These are phyloP conservation scores for Staurois parvus DNA, from an alignment of 2,797 vertebrate species.

Conservation along the genomic window DNA sequence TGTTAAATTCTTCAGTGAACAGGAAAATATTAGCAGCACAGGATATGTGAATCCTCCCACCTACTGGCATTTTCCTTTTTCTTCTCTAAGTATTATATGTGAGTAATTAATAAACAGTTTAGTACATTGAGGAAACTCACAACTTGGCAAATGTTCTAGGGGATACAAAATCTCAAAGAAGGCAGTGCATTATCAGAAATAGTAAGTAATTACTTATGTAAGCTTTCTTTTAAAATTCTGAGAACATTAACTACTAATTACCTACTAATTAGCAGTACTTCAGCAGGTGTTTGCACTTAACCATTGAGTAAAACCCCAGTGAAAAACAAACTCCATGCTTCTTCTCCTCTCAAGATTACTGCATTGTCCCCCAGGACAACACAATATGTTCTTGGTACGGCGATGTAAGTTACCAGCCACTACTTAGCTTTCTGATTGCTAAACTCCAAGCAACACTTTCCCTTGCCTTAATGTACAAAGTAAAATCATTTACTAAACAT, in stretches of 20 bases:
- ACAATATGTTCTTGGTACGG: conserved; percentile 67
- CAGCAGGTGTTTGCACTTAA: conserved; percentile 99
- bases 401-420: conserved; percentile 69
- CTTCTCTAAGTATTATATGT: conserved; percentile 90
- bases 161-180: conserved; percentile 97
- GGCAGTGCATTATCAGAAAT: conserved; percentile 93
- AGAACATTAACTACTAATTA: conserved; percentile 99
- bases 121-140: conserved; percentile 93
- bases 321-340: conserved; percentile 88
- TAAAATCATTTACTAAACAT: conserved; percentile 60
- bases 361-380: conserved; percentile 76
- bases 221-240: conserved; percentile 96
- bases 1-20: background rate
- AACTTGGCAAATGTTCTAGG: conserved; percentile 96
- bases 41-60: background rate
- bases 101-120: conserved; percentile 99
- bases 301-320: conserved; percentile 90
- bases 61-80: conserved; percentile 71
- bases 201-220: conserved; percentile 98
- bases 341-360: conserved; percentile 87
- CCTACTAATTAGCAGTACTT: conserved; percentile 99
- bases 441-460: conserved; percentile 60
- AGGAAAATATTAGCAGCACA: background rate
- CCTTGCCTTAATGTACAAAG: conserved; percentile 61
- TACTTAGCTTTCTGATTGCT: conserved; percentile 69